Evolutionary conservation across 2,797 vertebrate species (phyloP), one percentile per base, ranked within the genome.

Genomic region (Sternarchorhynchus goeldii): DNA sequence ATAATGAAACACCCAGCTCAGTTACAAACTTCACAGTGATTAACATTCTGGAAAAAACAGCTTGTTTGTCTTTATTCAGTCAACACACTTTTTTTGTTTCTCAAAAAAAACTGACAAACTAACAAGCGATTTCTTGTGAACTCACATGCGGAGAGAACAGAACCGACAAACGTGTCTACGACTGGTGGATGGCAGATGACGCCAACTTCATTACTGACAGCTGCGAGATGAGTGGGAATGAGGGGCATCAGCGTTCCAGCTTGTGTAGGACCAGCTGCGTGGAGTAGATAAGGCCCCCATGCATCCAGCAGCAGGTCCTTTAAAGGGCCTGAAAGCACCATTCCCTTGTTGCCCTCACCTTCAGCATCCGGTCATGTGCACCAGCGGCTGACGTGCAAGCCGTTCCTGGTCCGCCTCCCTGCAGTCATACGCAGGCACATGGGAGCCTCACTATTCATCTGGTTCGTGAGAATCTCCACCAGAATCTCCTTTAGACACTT

Each of bases 261-360:
- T 36, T 53, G 29, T 21, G 34, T 14, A 41, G 55, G 58, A n/a
- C 17, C n/a, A 21, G 59, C 64, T 65, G 57, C 41, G 34, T 39
- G 55, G 36, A 53, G 68, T 58, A 29, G 53, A 77, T 85, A 58
- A 80, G 50, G 60, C 69, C 5, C 25, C 29, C 63, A 63, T 74
- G 71, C 68, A 64, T 32, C 59, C 55, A 31, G 39, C 41, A 14
- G 17, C 10, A 67, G 31, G 60, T 20, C 60, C 31, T 41, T 62
- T 67, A 72, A 63, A 58, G 39, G 55, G 63, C 62, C 62, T 25
- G 41, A 65, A 36, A 66, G 66, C 34, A 56, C 76, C 60, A 78
- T 18, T 78, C 76, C 18, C 56, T 50, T 29, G 2, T 18, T 64
- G 20, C 68, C 64, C 76, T 60, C 76, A 62, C 65, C 1, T 20